Conservation (phyloP, 2,113 vertebrate genomes). For the Cichladusa arquata region DNA sequence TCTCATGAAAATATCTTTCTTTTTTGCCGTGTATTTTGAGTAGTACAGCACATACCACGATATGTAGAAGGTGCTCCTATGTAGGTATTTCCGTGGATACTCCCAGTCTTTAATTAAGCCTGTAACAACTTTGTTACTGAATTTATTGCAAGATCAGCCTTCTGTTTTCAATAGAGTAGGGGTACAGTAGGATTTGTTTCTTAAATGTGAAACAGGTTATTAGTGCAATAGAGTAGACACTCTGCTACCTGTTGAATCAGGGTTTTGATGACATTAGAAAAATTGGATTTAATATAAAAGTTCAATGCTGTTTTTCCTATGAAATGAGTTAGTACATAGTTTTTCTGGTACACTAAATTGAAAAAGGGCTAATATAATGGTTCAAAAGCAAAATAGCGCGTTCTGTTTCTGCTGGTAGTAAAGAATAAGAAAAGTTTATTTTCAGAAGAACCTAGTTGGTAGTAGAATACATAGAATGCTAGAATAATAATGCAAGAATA, state of each 20-base stretch:
- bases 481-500: not conserved
- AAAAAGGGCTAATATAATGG: not conserved
- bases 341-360: not conserved
- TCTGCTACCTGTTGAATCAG: not conserved
- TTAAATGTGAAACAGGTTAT: not conserved
- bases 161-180: not conserved
- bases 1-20: not conserved
- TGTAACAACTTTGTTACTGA: not conserved
- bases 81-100: not conserved
- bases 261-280: not conserved
- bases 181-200: not conserved
- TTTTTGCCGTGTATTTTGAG: not conserved
- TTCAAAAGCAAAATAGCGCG: not conserved
- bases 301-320: not conserved
- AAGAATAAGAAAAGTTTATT: not conserved
- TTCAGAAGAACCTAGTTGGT: not conserved
- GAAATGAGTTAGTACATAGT: not conserved
- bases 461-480: not conserved
- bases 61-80: not conserved
- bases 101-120: not conserved
- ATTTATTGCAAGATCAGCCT: not conserved
- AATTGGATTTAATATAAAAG: not conserved
- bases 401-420: not conserved
- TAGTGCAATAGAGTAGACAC: not conserved
- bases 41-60: rapidly evolving